phyloP scores from a whole-genome alignment of 2,888 invertebrate species.

The Plagodis dolabraria region DNA sequence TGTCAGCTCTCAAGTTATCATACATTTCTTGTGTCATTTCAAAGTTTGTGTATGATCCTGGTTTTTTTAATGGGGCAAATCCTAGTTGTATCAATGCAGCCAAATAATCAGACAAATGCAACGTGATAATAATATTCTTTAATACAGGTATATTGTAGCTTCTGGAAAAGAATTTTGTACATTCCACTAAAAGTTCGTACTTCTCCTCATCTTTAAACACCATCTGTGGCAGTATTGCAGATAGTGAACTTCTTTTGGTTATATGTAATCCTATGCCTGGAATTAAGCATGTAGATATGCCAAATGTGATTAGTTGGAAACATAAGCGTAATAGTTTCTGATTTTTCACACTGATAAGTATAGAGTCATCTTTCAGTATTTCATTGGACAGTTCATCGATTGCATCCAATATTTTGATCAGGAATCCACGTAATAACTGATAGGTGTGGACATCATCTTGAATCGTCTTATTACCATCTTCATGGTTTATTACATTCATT shows the following conservation, averaged over 20 bases:
- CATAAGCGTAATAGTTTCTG: constrained; percentile 86
- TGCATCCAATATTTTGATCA: constrained; percentile 70
- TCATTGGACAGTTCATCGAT: constrained; percentile 65
- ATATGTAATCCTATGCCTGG: constrained; percentile 86
- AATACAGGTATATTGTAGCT: constrained; percentile 80
- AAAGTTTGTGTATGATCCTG: constrained; percentile 70
- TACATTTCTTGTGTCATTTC: constrained; percentile 85
- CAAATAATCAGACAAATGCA: constrained; percentile 86
- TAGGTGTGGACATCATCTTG: constrained; percentile 39
- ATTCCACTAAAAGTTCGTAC: constrained; percentile 78
- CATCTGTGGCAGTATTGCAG: constrained; percentile 57
- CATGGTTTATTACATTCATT: constrained; percentile 30
- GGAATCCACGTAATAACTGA: constrained; percentile 63
- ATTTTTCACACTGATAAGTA: constrained; percentile 87
- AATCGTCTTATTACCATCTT: constrained; percentile 22
- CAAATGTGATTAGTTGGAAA: constrained; percentile 87
- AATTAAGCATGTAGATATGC: constrained; percentile 87
- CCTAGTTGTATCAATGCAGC: constrained; percentile 88
- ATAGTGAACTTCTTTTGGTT: constrained; percentile 68
- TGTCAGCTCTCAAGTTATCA: constrained; percentile 76
- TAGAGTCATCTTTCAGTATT: constrained; percentile 57
- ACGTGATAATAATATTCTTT: constrained; percentile 81
- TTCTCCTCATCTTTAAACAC: constrained; percentile 74
- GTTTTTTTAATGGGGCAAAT: constrained; percentile 87
- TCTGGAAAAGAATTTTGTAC: constrained; percentile 77